Conservation (phyloP, 2,888 invertebrate species). For the Selenia dentaria region DNA sequence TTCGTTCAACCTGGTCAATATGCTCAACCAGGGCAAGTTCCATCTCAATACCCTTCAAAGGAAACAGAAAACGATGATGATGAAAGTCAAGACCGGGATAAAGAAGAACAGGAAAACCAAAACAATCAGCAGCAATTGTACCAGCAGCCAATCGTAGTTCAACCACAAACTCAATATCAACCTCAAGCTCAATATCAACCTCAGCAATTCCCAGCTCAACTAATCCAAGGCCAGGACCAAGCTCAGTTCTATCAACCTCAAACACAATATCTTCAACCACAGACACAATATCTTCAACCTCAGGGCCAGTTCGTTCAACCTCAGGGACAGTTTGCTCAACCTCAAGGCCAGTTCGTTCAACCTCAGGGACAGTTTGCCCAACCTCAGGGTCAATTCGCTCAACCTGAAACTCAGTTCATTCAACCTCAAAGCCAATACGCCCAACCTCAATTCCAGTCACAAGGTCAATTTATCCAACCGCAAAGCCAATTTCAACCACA, state of each 20-base stretch:
- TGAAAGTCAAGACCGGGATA: constrained; percentile 13
- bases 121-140: constrained; percentile 31
- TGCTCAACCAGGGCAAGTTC: not conserved
- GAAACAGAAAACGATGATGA: constrained; percentile 26
- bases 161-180: constrained; percentile 25
- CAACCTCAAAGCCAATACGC: constrained; percentile 11
- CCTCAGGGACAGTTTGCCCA: constrained; percentile 17
- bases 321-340: constrained; percentile 16
- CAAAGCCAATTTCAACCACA: constrained; percentile 29
- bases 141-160: constrained; percentile 33
- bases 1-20: constrained; percentile 17
- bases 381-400: constrained; percentile 17
- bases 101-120: constrained; percentile 13
- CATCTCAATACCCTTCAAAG: not conserved
- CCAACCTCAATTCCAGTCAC: constrained; percentile 21
- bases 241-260: constrained; percentile 29
- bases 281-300: constrained; percentile 17
- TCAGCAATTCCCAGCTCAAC: constrained; percentile 27
- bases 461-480: constrained; percentile 33
- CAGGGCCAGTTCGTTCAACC: constrained; percentile 20
- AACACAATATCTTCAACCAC: constrained; percentile 20
- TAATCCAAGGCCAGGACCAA: constrained; percentile 22
- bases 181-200: constrained; percentile 25
- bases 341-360: constrained; percentile 20
- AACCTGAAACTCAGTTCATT: constrained; percentile 15